Evolutionary conservation across 2,888 invertebrate genomes (phyloP), one percentile per base, ranked within the genome.

Genomic region (Ormia ochracea): DNA sequence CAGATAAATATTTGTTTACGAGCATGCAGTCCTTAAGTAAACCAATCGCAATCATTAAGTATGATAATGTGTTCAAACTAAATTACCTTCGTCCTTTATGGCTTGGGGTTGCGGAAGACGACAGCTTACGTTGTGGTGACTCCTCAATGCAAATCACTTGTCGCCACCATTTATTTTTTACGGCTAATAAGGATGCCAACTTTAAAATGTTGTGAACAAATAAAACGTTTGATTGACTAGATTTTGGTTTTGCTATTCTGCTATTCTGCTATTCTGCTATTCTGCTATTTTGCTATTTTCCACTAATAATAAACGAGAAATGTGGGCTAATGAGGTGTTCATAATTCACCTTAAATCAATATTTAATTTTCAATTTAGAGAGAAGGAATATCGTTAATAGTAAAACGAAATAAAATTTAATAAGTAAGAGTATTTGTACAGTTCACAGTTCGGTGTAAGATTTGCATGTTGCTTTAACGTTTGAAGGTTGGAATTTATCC

Each of bases 141-240:
- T 54, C 9, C 36, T 43, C 56, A 23, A 36, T 61, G 28, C 9
- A 38, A 65, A 56, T 1, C 28, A 56, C 33, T 36, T 31, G 23
- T 36, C 43, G 23, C 33, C 50, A 72, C 7, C 56, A 33, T 5
- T 56, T 4, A 9, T 17, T 26, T 31, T 10, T 23, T 26, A 5
- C 12, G 14, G 50, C 52, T 23, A 36, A 56, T 70, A 14, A 10
- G 23, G 38, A 4, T 23, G 4, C 6, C 2, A 9, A 31, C 10
- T 50, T 68, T 9, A 10, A 33, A 41, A 41, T 41, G 41, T 41
- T 14, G 41, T 1, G 14, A 31, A 63, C 10, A 41, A 58, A 70
- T 58, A 54, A 54, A 65, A 33, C 23, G 10, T 69, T 75, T 76
- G 80, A 80, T 76, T 80, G 80, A 56, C 76, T 68, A 63, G 76